These are phyloP conservation scores for Drosophila mettleri DNA, from an alignment of 2,888 invertebrate genomes.

Conservation along the genomic window DNA sequence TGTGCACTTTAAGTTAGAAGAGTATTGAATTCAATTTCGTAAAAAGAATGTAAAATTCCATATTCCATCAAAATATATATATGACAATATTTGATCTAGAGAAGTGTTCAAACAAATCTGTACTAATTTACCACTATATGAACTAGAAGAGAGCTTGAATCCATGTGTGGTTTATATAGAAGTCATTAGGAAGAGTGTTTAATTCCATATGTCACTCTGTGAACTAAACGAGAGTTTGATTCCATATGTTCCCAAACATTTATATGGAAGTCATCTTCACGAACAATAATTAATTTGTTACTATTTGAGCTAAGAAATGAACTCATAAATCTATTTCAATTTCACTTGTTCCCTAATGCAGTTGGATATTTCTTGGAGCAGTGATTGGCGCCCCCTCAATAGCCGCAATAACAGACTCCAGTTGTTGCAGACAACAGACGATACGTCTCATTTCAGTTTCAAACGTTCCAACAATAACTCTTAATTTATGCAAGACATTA, in stretches of 20 bases:
- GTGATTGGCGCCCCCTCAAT: too few relatives aligned
- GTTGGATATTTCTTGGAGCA: background rate
- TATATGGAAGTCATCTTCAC: too few relatives aligned
- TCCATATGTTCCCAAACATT: background rate
- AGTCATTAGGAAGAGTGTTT: too few relatives aligned
- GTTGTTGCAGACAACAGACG: background rate
- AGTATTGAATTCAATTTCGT: too few relatives aligned
- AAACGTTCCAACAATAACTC: background rate
- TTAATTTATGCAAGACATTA: constrained; percentile 3
- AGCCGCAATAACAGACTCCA: background rate
- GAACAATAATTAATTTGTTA: too few relatives aligned
- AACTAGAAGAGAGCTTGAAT: background rate
- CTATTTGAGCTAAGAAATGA: too few relatives aligned
- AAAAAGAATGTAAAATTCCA: too few relatives aligned
- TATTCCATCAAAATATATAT: too few relatives aligned
- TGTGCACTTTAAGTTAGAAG: too few relatives aligned
- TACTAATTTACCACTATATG: background rate
- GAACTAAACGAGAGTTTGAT: background rate
- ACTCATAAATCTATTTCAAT: background rate
- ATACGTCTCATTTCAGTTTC: background rate
- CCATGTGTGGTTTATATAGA: background rate
- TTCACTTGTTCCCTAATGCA: background rate
- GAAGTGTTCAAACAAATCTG: background rate
- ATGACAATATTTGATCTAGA: too few relatives aligned
- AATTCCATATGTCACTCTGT: background rate